A percentile compares a stretch with the other conserved stretches of the same genome.
phyloP scores from a whole-genome alignment of 2,113 vertebrate species.

The Sminthopsis crassicaudata region DNA sequence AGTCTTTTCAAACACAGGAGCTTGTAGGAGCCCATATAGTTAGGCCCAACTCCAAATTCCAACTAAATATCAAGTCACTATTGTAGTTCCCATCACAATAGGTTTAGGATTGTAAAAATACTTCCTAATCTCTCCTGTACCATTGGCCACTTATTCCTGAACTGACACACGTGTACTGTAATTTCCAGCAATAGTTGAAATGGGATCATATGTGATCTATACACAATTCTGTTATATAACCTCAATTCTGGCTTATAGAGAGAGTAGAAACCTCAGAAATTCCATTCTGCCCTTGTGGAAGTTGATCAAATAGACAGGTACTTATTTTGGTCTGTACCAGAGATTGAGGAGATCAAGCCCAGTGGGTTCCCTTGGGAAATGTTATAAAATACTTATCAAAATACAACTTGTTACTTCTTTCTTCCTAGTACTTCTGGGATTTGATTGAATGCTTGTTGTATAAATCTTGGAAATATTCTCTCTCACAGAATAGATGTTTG shows the following conservation, averaged over 20 bases:
- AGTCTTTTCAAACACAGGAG: not conserved
- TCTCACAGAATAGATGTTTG: not conserved
- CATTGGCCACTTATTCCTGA: not conserved
- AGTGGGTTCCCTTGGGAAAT: not conserved
- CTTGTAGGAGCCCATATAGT: not conserved
- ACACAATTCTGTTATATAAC: not conserved
- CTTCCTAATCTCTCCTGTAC: not conserved
- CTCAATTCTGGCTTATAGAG: not conserved
- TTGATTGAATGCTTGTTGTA: not conserved
- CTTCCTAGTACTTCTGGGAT: not conserved
- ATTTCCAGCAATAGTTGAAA: not conserved
- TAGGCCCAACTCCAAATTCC: not conserved
- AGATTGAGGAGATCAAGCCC: not conserved
- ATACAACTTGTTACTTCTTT: not conserved
- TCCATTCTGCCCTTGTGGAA: not conserved
- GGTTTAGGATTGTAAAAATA: not conserved
- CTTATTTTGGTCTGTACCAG: not conserved
- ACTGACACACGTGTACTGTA: not conserved
- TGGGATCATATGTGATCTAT: not conserved
- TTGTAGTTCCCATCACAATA: not conserved
- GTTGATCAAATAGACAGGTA: not conserved
- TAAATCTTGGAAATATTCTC: not conserved
- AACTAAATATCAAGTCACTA: not conserved
- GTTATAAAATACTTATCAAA: not conserved
- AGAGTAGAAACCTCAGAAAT: not conserved